Evolutionary conservation across 1,140 invertebrate genomes (phyloP).

Genomic region (Aphaenogaster rudis): DNA sequence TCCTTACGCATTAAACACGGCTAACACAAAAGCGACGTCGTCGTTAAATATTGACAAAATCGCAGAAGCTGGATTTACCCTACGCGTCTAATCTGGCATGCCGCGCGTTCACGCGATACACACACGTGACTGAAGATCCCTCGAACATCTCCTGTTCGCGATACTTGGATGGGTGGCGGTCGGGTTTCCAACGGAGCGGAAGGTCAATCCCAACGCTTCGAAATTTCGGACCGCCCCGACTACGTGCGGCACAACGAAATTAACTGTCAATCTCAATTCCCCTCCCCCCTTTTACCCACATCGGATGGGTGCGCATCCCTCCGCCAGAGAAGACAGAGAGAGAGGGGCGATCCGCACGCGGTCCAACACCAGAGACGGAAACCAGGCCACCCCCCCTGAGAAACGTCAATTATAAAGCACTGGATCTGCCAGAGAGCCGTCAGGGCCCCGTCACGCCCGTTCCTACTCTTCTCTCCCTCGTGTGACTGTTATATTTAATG

Average conservation of each 20-base stretch:
- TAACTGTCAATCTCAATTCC: slow-evolving; percentile 87
- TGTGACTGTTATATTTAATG: slow-evolving; percentile 75
- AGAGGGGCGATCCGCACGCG: slow-evolving; percentile 14
- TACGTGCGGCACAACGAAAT: slow-evolving; percentile 81
- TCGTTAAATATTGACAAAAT: slow-evolving; percentile 59
- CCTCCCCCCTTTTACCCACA: slow-evolving; percentile 38
- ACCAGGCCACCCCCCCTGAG: slow-evolving; percentile 56
- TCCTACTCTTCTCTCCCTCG: slow-evolving; percentile 48
- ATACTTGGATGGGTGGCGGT: slow-evolving; percentile 58
- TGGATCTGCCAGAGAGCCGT: slow-evolving; percentile 67
- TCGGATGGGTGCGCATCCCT: slow-evolving; percentile 45
- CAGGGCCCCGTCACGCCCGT: slow-evolving; percentile 66
- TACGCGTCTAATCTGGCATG: slow-evolving; percentile 53
- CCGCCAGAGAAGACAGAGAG: slow-evolving; percentile 1
- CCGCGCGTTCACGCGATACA: slow-evolving; percentile 43
- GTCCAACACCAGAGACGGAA: slow-evolving; percentile 42
- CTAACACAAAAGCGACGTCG: slow-evolving; percentile 10
- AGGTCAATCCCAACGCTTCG: slow-evolving; percentile 83
- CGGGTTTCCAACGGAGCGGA: slow-evolving; percentile 81
- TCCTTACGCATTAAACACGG: slow-evolving; percentile 25
- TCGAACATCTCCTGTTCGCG: slow-evolving; percentile 54
- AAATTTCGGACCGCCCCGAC: slow-evolving; percentile 82
- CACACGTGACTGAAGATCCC: slow-evolving; percentile 21
- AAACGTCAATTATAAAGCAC: slow-evolving; percentile 77
- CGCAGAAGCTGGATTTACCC: slow-evolving; percentile 1